Evolutionary conservation across 1,140 invertebrate genomes (phyloP), one percentile per base, ranked within the genome.

Genomic region (Papilio glaucus): DNA sequence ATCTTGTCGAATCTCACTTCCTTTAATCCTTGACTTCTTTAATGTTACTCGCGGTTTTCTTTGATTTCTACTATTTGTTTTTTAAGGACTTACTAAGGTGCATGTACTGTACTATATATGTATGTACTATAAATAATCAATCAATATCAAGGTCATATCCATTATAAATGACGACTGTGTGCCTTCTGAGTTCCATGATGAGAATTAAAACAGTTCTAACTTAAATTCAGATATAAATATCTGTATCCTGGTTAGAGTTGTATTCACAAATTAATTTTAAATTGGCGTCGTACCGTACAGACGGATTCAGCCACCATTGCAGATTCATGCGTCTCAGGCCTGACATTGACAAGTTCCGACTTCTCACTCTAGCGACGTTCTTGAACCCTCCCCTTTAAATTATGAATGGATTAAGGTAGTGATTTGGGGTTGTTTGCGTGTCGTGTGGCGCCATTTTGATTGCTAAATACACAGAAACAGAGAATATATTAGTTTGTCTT

Each of bases 351-450:
- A 69, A 69, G 67, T 53, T 42, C 45, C 45, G 29, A 26, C 42
- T 69, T 12, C 41, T 68, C 67, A 53, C 67, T 49, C n/a, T 13
- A 69, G 29, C 33, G 42, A 69, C 45, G 42, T 69, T 62, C 67
- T 69, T 69, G 42, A 45, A 69, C 42, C 67, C 45, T 49, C 67
- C 42, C 37, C 42, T 69, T 53, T 69, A 69, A 69, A 69, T 69
- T 69, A 69, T 69, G 29, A 69, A 69, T 69, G 67, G 67, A 53
- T 69, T 49, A 69, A 69, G 67, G 67, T 37, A 49, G 41, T 69
- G 67, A 69, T 69, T 69, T 69, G 45, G 67, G 67, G 67, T 45
- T 53, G 42, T n/a, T 29, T 15, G 8, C 21, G 7, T 37, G n/a
- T n/a, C 15, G 7, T 65, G 62, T 42, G 42, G 12, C 42, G 41